Conservation (phyloP, 2,113 vertebrate species). For the Tichodroma muraria region DNA sequence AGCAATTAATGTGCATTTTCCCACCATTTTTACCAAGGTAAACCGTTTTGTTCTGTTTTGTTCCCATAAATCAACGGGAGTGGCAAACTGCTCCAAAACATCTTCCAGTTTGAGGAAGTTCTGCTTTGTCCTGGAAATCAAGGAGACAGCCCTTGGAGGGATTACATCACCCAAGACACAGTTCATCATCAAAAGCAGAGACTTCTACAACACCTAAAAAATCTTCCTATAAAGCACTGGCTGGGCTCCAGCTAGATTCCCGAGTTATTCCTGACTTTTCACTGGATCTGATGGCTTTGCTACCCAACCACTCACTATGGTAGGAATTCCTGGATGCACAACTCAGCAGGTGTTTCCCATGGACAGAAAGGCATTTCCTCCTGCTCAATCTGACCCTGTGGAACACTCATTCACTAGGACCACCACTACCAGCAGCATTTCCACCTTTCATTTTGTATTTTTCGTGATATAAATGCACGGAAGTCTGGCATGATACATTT, state of each 20-base stretch:
- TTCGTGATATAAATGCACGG: rapidly evolving
- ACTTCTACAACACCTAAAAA: not conserved
- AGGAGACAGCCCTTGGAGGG: not conserved
- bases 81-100: not conserved
- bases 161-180: not conserved
- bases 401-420: not conserved
- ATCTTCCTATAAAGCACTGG: not conserved
- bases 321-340: not conserved
- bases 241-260: not conserved
- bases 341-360: not conserved
- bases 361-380: not conserved
- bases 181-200: not conserved
- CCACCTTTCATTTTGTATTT: not conserved
- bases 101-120: not conserved
- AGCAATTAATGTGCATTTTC: not conserved
- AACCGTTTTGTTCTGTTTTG: not conserved
- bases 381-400: too few species aligned
- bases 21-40: not conserved
- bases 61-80: not conserved
- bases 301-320: not conserved
- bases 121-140: not conserved
- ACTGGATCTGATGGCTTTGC: not conserved
- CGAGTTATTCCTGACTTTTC: not conserved
- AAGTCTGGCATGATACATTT: not conserved
- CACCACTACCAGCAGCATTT: not conserved